A percentile compares a stretch with the other conserved stretches of the same genome.
phyloP scores from a whole-genome alignment of 92 coral and sea anemone genomes.

The Ricordea florida region DNA sequence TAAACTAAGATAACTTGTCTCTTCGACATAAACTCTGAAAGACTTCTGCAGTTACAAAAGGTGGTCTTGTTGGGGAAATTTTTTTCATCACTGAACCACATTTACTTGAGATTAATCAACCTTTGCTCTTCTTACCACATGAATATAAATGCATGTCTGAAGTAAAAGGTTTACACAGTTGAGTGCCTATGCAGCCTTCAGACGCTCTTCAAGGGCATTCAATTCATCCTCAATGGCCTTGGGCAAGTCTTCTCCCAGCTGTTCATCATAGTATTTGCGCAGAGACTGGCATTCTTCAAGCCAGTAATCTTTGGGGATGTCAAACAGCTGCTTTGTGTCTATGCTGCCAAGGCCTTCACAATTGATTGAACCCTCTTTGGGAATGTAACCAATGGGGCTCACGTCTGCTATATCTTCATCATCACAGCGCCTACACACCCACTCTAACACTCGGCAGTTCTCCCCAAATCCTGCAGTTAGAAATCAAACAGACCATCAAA shows the following conservation, averaged over 20 bases:
- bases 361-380: constrained; percentile 82
- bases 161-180: too few species aligned
- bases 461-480: constrained; percentile 84
- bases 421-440: constrained; percentile 86
- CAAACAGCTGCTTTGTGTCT: constrained; percentile 70
- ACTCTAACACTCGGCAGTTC: constrained; percentile 92
- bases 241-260: constrained; percentile 83
- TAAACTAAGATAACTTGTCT: too few species aligned
- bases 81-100: too few species aligned
- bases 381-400: constrained; percentile 81
- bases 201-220: constrained; percentile 77
- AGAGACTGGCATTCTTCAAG: constrained; percentile 55
- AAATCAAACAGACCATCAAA: not conserved
- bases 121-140: too few species aligned
- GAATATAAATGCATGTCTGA: too few species aligned
- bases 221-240: constrained; percentile 60
- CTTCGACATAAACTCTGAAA: too few species aligned
- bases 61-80: too few species aligned
- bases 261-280: constrained; percentile 78
- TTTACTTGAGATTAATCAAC: too few species aligned
- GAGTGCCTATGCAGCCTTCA: constrained; percentile 57
- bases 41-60: too few species aligned
- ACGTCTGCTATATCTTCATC: constrained; percentile 77
- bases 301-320: constrained; percentile 91
- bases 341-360: constrained; percentile 62